Evolutionary conservation across 2,797 vertebrate genomes (phyloP).

Genomic region (Sebastes trivittatus): DNA sequence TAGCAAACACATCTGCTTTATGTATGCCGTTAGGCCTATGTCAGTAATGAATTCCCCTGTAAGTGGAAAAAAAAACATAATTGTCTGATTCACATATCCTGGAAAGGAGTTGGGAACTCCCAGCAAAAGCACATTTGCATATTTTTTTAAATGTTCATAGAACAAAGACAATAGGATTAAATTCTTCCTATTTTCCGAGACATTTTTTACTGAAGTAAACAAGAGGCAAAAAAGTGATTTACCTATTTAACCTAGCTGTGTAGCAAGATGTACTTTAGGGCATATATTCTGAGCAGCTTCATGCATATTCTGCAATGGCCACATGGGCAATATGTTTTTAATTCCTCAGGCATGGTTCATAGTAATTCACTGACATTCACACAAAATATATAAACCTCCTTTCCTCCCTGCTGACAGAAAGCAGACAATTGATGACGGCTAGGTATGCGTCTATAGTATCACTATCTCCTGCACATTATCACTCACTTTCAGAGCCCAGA

Average conservation of each 20-base stretch:
- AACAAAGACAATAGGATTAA: not conserved
- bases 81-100: not conserved
- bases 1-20: not conserved
- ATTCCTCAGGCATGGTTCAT: not conserved
- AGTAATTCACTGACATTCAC: not conserved
- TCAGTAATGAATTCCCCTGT: not conserved
- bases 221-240: not conserved
- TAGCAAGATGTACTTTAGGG: not conserved
- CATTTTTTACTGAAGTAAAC: not conserved
- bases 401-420: constrained; percentile 10
- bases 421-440: constrained; percentile 6
- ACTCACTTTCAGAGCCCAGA: constrained; percentile 20
- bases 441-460: constrained; percentile 9
- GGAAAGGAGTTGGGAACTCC: not conserved
- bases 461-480: constrained; percentile 6
- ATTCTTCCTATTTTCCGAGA: not conserved
- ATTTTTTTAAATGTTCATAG: not conserved
- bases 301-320: not conserved
- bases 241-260: not conserved
- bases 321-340: not conserved
- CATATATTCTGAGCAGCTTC: not conserved
- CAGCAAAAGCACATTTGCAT: not conserved
- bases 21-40: not conserved
- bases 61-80: not conserved
- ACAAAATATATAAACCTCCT: not conserved